A percentile compares a stretch with the other conserved stretches of the same genome.
Evolutionary conservation across 2,113 vertebrate species (phyloP).

Genomic region (Casuarius casuarius): DNA sequence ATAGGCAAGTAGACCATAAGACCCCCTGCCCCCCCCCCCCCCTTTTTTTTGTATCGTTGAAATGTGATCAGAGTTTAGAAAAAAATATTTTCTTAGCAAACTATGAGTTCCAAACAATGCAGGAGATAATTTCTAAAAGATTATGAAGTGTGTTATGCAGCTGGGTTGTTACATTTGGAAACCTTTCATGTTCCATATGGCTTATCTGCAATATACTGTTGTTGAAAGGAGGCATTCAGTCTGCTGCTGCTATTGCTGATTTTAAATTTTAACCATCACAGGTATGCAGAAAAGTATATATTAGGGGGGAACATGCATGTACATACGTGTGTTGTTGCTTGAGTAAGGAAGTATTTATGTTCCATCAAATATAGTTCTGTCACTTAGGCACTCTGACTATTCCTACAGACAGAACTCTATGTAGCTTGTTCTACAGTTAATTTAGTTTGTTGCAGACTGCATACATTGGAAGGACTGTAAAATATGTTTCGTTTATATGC

Average conservation of each 20-base stretch:
- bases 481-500: not conserved
- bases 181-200: slow-evolving; percentile 65
- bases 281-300: not conserved
- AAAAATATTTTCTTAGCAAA: slow-evolving; percentile 12
- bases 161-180: slow-evolving; percentile 60
- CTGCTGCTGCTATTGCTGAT: not conserved
- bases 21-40: not conserved
- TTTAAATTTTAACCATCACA: slow-evolving; percentile 42
- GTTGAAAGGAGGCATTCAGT: slow-evolving; percentile 58
- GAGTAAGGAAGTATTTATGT: not conserved
- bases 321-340: not conserved
- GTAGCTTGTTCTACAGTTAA: not conserved
- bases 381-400: not conserved
- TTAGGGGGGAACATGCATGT: not conserved
- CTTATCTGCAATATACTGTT: slow-evolving; percentile 60
- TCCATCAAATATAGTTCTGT: not conserved
- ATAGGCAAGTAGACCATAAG: not conserved
- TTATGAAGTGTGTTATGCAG: slow-evolving; percentile 58
- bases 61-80: not conserved
- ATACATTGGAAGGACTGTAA: not conserved
- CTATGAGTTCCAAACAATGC: not conserved
- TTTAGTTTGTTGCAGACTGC: not conserved
- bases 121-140: slow-evolving; percentile 52
- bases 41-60: not conserved
- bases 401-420: not conserved